Conservation (phyloP, 2,888 invertebrate genomes). For the Operophtera brumata region DNA sequence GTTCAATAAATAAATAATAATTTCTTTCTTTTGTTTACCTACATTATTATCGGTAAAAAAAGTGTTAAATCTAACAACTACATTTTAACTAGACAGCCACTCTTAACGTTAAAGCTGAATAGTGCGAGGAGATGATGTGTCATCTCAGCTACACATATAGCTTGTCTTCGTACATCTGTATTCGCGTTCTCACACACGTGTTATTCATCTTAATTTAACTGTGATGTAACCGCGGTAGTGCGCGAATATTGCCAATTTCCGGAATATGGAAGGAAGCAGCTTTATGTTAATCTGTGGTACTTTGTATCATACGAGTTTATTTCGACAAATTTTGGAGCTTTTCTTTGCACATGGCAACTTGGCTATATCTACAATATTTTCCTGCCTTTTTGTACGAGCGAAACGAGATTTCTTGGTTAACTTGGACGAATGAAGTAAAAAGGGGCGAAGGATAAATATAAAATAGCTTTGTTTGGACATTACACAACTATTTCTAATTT, state of each 20-base stretch:
- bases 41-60: too few species aligned
- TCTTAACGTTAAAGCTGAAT: not conserved
- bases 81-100: too few species aligned
- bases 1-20: too few species aligned
- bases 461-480: too few species aligned
- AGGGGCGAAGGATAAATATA: too few species aligned
- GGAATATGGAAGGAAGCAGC: slow-evolving; percentile 13
- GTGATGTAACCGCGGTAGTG: slow-evolving; percentile 15
- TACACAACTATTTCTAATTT: too few species aligned
- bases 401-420: too few species aligned
- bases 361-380: not conserved
- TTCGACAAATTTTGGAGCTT: not conserved
- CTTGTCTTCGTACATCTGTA: not conserved
- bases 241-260: slow-evolving; percentile 32
- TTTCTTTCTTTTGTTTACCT: too few species aligned
- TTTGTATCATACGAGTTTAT: slow-evolving; percentile 6
- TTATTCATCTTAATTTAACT: slow-evolving; percentile 20
- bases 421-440: too few species aligned
- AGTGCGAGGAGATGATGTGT: not conserved
- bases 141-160: not conserved
- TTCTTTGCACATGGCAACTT: not conserved
- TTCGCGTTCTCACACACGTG: not conserved
- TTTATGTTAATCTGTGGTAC: slow-evolving; percentile 22
- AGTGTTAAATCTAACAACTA: too few species aligned
- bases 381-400: too few species aligned